Evolutionary conservation across 2,113 vertebrate genomes (phyloP).

Genomic region (Lamprotornis superbus): DNA sequence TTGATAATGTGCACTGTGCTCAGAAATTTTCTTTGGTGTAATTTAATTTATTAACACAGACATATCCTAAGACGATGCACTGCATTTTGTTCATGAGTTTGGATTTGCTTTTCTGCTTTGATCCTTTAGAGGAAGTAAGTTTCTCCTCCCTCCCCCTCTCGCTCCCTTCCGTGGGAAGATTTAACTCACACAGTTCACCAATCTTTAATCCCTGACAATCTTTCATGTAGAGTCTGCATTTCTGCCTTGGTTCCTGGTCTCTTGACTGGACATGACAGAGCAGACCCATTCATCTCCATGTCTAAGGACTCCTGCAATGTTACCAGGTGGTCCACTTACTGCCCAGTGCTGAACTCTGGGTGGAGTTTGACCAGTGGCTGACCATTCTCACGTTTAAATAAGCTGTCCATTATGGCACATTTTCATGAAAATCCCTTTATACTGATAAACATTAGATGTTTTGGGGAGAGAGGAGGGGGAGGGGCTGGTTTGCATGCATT

Average conservation of each 20-base stretch:
- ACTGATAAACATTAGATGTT: background rate
- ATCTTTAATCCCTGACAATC: background rate
- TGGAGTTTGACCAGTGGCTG: background rate
- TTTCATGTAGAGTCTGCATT: background rate
- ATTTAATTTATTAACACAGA: background rate
- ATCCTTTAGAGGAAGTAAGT: background rate
- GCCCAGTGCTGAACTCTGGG: no score
- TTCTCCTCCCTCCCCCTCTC: background rate
- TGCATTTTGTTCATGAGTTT: background rate
- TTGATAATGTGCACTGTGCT: background rate
- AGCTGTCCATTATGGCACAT: background rate
- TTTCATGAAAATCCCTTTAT: background rate
- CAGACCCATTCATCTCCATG: background rate
- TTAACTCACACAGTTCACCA: background rate
- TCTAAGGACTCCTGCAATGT: background rate
- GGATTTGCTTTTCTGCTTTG: constrained; percentile 12
- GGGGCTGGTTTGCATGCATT: background rate
- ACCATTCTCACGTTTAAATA: background rate
- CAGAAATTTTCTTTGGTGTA: background rate
- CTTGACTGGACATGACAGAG: background rate
- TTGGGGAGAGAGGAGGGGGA: accelerated
- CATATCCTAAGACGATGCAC: background rate
- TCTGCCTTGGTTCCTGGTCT: background rate
- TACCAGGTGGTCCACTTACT: background rate
- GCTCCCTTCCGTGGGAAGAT: background rate